A percentile compares a stretch with the other conserved stretches of the same genome.
phyloP scores from a whole-genome alignment of 2,888 invertebrate species.

The Phytoseiulus persimilis region DNA sequence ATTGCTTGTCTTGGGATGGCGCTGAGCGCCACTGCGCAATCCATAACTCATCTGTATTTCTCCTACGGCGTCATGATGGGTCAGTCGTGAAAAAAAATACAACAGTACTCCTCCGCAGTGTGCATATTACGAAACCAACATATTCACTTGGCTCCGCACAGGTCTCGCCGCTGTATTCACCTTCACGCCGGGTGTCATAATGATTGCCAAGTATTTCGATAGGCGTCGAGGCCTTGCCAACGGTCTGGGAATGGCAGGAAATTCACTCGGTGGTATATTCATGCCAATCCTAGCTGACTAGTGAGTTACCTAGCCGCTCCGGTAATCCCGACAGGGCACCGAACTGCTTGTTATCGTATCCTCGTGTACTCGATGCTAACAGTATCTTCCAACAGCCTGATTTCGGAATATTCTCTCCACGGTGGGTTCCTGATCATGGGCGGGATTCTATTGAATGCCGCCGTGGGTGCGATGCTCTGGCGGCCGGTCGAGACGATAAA shows the following conservation, averaged over 20 bases:
- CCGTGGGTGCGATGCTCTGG: conserved; percentile 41
- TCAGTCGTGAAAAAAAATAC: conserved; percentile 41
- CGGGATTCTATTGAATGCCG: conserved; percentile 35
- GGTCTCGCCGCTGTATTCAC: conserved; percentile 75
- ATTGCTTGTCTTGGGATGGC: conserved; percentile 76
- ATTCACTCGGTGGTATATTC: conserved; percentile 74
- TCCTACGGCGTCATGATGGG: conserved; percentile 56
- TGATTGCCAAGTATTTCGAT: conserved; percentile 77
- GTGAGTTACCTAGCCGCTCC: conserved; percentile 18
- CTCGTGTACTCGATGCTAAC: background rate
- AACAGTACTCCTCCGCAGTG: no score
- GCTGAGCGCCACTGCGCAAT: conserved; percentile 68
- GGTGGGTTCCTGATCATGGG: conserved; percentile 29
- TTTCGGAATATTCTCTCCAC: conserved; percentile 36
- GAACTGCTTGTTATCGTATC: no score
- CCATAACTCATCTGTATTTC: conserved; percentile 68
- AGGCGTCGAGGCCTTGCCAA: conserved; percentile 70
- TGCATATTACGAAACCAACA: no score
- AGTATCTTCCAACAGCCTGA: background rate
- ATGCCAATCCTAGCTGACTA: conserved; percentile 55
- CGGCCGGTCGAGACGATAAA: conserved; percentile 43
- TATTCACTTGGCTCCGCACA: conserved; percentile 51
- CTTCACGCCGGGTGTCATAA: conserved; percentile 80
- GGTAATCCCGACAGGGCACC: no score
- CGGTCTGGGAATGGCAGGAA: conserved; percentile 78